Percentiles rank a stretch among this genome's conserved stretches.
Evolutionary conservation across 2,888 invertebrate genomes (phyloP).

Genomic region (Itoplectis maculator): DNA sequence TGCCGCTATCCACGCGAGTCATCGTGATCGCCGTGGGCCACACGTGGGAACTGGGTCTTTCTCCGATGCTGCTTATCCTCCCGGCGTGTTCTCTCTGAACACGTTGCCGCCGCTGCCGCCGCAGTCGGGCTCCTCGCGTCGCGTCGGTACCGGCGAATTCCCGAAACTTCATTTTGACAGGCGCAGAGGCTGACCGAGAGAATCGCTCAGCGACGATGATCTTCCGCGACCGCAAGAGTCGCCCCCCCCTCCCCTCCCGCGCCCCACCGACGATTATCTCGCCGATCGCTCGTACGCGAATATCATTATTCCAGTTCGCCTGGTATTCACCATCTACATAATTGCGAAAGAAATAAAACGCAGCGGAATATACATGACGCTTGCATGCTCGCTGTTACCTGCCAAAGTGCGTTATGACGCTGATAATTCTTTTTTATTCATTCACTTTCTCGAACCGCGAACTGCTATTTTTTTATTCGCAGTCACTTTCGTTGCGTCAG

Average conservation of each 20-base stretch:
- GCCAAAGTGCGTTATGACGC: not conserved
- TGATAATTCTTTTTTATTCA: conserved; percentile 2
- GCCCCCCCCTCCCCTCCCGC: no score
- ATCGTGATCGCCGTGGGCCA: conserved; percentile 72
- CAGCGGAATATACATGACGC: not conserved
- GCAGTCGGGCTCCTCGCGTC: conserved; percentile 4
- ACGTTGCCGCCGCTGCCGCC: conserved; percentile 20
- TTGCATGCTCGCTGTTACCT: not conserved
- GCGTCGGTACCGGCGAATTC: conserved; percentile 52
- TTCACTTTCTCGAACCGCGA: not conserved
- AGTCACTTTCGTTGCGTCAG: not conserved
- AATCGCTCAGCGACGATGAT: conserved; percentile 38
- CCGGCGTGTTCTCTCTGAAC: conserved; percentile 30
- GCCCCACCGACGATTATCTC: conserved; percentile 58
- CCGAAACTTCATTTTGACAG: conserved; percentile 62
- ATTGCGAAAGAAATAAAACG: not conserved
- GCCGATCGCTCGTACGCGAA: conserved; percentile 53
- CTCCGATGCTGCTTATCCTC: conserved; percentile 51
- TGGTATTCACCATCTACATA: conserved; percentile 23
- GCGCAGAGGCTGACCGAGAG: conserved; percentile 22
- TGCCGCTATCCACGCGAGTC: conserved; percentile 72
- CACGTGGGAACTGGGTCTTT: conserved; percentile 75
- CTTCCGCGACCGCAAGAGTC: conserved; percentile 38
- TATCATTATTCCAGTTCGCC: conserved; percentile 52
- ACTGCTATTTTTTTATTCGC: not conserved